These are phyloP conservation scores for Dromas ardeola DNA, from an alignment of 2,113 vertebrate genomes.

Conservation along the genomic window DNA sequence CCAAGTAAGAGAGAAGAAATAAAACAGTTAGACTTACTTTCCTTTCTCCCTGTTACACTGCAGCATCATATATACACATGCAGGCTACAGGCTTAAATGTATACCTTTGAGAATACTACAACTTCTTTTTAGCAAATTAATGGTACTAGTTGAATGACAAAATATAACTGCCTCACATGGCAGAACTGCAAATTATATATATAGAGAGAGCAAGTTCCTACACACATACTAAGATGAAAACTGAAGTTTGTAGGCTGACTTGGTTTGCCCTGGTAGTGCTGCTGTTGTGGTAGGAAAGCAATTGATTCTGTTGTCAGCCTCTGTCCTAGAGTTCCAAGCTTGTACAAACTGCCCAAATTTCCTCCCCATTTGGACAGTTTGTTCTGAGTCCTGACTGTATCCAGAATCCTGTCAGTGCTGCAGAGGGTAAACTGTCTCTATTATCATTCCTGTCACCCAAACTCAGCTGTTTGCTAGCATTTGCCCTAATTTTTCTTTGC, in stretches of 20 bases:
- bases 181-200: neutral
- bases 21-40: neutral
- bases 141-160: neutral
- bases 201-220: neutral
- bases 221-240: neutral
- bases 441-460: neutral
- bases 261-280: neutral
- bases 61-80: neutral
- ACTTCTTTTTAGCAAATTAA: neutral
- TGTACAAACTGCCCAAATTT: neutral
- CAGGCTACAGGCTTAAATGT: neutral
- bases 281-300: neutral
- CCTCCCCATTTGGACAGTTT: neutral
- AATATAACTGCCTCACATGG: neutral
- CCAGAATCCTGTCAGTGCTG: neutral
- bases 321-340: neutral
- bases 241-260: neutral
- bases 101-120: neutral
- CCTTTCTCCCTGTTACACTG: neutral
- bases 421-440: neutral
- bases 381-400: neutral
- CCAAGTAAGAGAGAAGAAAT: neutral
- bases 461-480: neutral
- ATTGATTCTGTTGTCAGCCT: neutral
- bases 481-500: neutral